Evolutionary conservation across 2,797 vertebrate genomes (phyloP), one percentile per base, ranked within the genome.

Genomic region (Alfaro cultratus): DNA sequence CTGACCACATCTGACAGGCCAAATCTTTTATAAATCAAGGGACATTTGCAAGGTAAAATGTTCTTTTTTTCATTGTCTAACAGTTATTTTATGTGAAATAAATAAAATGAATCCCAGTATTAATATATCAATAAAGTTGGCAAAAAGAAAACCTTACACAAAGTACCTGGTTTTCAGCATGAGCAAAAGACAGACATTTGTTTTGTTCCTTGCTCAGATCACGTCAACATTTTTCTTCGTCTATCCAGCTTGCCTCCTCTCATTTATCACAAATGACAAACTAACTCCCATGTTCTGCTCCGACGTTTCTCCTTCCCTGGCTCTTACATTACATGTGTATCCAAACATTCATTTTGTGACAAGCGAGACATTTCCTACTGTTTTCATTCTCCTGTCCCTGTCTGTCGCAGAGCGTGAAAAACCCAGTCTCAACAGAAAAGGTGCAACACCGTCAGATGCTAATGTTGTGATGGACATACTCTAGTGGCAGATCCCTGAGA

Each of bases 191-290:
- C 82, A 84, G 83, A 75, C 18, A 41, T 23, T 73, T 6, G 77
- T 83, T 64, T 79, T 76, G 74, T 77, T 67, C 67, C 57, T 41
- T 72, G 41, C 53, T 57, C 55, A 73, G 57, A 70, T 29, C 39
- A 18, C 34, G 18, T 34, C 29, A 15, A 43, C 79, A 62, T 80
- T 31, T 67, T 73, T 34, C 11, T 18, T 57, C 67, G 55, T 84
- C 34, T 76, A 47, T 78, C 64, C 82, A 45, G 68, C 83, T 75
- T 36, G 36, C 80, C 53, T 80, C 81, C 64, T 70, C 84, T 90
- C 86, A 90, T 91, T 85, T 47, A 83, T 88, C 92, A 91, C 57
- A 85, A 84, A 84, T 89, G 89, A 92, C 85, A 83, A 84, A 89
- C 80, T 84, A 86, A 90, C 84, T 89, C 75, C 76, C 67, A 1